Evolutionary conservation across 1,140 invertebrate species (phyloP).

Genomic region (Drosophila suzukii): DNA sequence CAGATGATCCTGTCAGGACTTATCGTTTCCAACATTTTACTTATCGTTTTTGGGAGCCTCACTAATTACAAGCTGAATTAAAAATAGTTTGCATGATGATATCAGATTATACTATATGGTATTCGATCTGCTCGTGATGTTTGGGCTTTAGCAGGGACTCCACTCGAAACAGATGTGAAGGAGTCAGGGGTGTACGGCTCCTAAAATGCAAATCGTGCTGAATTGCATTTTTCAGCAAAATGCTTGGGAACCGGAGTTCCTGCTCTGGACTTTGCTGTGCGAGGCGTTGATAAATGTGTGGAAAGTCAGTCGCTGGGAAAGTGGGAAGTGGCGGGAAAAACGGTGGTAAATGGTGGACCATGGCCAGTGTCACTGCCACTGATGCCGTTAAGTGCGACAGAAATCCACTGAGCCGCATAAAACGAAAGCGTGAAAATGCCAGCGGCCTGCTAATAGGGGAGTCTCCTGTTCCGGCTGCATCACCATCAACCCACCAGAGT

Average conservation of each 20-base stretch:
- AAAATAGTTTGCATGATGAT: neutral
- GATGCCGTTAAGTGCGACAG: slow-evolving; percentile 64
- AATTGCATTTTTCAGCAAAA: slow-evolving; percentile 69
- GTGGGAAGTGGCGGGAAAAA: neutral
- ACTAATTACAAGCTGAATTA: too few relatives aligned
- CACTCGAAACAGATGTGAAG: neutral
- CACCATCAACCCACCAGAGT: slow-evolving; percentile 15
- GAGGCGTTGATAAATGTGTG: slow-evolving; percentile 72
- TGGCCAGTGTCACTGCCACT: slow-evolving; percentile 48
- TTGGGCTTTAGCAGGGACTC: neutral
- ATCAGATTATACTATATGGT: too few relatives aligned
- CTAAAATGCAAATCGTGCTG: slow-evolving; percentile 74
- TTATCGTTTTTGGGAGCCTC: too few relatives aligned
- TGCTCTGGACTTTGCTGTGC: slow-evolving; percentile 35
- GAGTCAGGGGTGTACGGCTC: neutral
- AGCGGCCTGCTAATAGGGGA: slow-evolving; percentile 68
- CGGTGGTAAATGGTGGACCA: neutral
- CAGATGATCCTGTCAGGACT: too few relatives aligned
- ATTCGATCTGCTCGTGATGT: slow-evolving; percentile 4
- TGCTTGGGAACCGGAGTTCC: slow-evolving; percentile 29
- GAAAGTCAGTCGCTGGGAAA: slow-evolving; percentile 3
- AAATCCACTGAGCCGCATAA: slow-evolving; percentile 78
- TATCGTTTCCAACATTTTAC: too few relatives aligned
- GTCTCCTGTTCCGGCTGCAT: slow-evolving; percentile 15
- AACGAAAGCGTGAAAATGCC: slow-evolving; percentile 72